phyloP scores from a whole-genome alignment of 2,797 vertebrate genomes.

The Enteromius trimaculatus region DNA sequence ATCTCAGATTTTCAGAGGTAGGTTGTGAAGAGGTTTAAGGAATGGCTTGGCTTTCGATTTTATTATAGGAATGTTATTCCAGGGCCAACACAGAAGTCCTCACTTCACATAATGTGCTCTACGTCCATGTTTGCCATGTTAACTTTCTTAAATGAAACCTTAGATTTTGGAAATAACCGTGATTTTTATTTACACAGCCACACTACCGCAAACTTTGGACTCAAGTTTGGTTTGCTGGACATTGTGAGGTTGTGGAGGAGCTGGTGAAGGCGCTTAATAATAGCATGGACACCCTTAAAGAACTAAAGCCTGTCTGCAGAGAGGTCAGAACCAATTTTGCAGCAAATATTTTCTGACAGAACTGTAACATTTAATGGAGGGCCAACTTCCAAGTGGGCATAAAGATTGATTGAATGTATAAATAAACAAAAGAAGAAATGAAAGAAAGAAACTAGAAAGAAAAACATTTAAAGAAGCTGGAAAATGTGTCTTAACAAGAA shows the following conservation, averaged over 20 bases:
- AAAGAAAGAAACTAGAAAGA: background rate
- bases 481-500: background rate
- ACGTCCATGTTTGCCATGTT: background rate
- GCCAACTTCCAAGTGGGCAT: background rate
- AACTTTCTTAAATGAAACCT: background rate
- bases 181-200: constrained; percentile 57
- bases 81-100: constrained; percentile 5
- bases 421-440: background rate
- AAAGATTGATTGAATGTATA: background rate
- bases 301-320: constrained; percentile 67
- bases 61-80: background rate
- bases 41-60: background rate
- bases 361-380: background rate
- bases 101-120: background rate
- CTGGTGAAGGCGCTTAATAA: constrained; percentile 63
- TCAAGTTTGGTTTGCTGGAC: constrained; percentile 62
- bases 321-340: constrained; percentile 38
- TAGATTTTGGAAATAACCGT: background rate
- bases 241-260: constrained; percentile 56
- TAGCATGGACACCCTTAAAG: constrained; percentile 53
- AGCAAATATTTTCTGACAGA: background rate
- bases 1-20: background rate
- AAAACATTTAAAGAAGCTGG: background rate
- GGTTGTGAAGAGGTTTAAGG: background rate
- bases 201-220: constrained; percentile 67